Conservation (phyloP, 2,888 invertebrate species). For the Steinernema scapterisci region DNA sequence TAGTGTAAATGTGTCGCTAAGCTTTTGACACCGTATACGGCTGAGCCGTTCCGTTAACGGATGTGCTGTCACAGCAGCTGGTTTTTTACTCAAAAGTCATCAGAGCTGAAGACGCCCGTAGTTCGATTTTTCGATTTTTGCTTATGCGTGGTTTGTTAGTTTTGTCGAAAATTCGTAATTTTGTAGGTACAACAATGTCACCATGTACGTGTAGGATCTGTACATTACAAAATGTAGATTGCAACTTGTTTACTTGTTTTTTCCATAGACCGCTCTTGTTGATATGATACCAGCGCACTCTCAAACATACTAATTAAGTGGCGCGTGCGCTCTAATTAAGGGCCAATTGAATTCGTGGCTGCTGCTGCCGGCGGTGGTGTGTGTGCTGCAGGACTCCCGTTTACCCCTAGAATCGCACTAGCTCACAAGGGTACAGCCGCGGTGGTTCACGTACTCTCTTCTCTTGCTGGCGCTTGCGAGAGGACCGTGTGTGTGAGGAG, state of each 20-base stretch:
- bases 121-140: no score
- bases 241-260: no score
- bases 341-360: conserved; percentile 8
- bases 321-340: conserved; percentile 16
- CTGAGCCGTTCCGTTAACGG: no score
- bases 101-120: no score
- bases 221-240: no score
- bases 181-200: no score
- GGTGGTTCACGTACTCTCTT: not conserved
- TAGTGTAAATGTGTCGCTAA: conserved; percentile 13
- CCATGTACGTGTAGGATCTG: no score
- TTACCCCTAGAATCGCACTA: not conserved
- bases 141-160: no score
- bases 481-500: not conserved
- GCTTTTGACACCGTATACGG: not conserved
- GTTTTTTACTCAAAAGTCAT: no score
- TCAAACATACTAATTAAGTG: conserved; percentile 15
- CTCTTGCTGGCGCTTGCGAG: not conserved
- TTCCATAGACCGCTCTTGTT: not conserved
- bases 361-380: not conserved
- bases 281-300: not conserved
- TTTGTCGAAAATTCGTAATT: no score
- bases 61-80: no score
- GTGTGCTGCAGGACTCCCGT: not conserved
- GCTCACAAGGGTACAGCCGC: not conserved